These are phyloP conservation scores for Ctenodactylus gundi DNA, from an alignment of 2,113 vertebrate genomes.

Conservation along the genomic window DNA sequence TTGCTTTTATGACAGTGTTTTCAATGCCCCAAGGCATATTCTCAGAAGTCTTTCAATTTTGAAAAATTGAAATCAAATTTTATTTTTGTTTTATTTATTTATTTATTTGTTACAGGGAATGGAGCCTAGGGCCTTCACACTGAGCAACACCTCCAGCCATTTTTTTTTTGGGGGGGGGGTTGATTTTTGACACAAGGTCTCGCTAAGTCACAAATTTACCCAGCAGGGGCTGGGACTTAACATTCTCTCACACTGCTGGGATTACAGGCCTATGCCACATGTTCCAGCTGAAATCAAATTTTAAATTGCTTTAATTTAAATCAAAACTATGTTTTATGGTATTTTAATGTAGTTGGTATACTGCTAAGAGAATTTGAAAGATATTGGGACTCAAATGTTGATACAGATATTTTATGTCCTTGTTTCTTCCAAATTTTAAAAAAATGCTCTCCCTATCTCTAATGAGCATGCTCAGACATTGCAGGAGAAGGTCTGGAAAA, in stretches of 20 bases:
- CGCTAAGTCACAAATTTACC: too few relatives aligned
- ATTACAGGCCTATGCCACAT: too few relatives aligned
- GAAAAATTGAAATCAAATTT: too few relatives aligned
- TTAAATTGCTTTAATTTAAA: constrained; percentile 44
- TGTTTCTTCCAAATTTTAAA: neutral
- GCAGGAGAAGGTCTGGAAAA: neutral
- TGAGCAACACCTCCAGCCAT: too few relatives aligned
- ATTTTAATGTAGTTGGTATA: constrained; percentile 4
- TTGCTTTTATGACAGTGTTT: constrained; percentile 5
- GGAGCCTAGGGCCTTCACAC: too few relatives aligned
- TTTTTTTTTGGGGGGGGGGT: too few relatives aligned
- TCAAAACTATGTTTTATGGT: neutral
- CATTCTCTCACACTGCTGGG: too few relatives aligned
- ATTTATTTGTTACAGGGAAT: too few relatives aligned
- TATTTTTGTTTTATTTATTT: too few relatives aligned
- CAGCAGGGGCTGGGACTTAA: too few relatives aligned
- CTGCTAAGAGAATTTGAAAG: neutral
- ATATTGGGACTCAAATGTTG: neutral
- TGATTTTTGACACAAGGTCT: too few relatives aligned
- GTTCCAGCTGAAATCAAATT: constrained; percentile 12
- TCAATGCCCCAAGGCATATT: neutral
- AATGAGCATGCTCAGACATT: neutral
- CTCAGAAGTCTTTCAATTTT: too few relatives aligned
- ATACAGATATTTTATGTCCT: neutral
- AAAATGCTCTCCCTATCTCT: neutral